These are phyloP conservation scores for Caerostris darwini DNA, from an alignment of 1,140 invertebrate species.

Conservation along the genomic window DNA sequence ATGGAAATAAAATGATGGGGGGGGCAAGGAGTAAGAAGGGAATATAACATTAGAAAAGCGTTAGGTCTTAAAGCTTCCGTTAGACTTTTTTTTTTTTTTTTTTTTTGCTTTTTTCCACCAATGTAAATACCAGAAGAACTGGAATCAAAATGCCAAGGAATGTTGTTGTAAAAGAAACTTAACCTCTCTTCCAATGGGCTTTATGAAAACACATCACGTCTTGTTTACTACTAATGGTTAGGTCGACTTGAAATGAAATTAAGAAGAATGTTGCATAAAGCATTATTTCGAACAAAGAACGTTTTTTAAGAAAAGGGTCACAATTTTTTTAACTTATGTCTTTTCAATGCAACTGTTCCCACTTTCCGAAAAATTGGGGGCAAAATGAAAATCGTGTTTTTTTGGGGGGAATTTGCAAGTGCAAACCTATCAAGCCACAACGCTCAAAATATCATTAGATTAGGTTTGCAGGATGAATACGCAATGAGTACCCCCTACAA, in stretches of 20 bases:
- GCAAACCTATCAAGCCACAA: neutral
- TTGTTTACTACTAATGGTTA: slow-evolving; percentile 52
- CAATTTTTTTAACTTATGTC: neutral
- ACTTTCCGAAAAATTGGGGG: neutral
- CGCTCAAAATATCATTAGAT: slow-evolving; percentile 24
- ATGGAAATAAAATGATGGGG: no score
- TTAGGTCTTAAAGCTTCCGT: neutral
- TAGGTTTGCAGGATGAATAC: neutral
- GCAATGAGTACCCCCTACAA: neutral
- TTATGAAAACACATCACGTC: slow-evolving; percentile 32
- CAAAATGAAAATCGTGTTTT: neutral
- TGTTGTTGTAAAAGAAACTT: slow-evolving; percentile 24
- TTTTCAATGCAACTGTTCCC: neutral
- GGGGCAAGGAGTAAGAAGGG: neutral
- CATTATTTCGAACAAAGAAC: neutral
- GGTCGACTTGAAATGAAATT: slow-evolving; percentile 33
- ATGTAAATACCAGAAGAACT: slow-evolving; percentile 36
- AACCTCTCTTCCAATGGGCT: neutral
- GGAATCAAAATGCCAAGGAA: slow-evolving; percentile 40
- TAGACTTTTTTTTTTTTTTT: slow-evolving; percentile 24
- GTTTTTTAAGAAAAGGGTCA: neutral
- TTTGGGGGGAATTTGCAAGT: neutral
- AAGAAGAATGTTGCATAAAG: slow-evolving; percentile 6
- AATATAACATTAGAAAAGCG: slow-evolving; percentile 55
- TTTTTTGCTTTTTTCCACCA: neutral